Evolutionary conservation across 1,140 invertebrate species (phyloP).

Genomic region (Holotrichia oblita): DNA sequence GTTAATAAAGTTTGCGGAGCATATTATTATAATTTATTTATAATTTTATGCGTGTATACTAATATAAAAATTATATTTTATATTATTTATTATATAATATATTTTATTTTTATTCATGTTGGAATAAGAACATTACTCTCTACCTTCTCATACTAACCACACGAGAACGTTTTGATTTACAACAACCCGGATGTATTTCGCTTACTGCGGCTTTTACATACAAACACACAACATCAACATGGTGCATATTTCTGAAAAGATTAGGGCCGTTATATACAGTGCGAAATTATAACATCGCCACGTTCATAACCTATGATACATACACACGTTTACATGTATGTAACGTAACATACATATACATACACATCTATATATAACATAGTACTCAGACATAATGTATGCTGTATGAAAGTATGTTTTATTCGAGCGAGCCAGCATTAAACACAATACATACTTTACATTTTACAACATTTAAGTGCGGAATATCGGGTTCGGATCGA

Average conservation of each 20-base stretch:
- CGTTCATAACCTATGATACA: conserved; percentile 20
- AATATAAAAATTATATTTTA: too few relatives aligned
- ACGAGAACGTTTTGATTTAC: conserved; percentile 22
- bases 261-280: conserved; percentile 35
- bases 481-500: conserved; percentile 49
- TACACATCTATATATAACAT: neutral
- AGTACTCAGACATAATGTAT: conserved; percentile 11
- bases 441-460: conserved; percentile 49
- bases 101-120: too few relatives aligned
- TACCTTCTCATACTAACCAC: too few relatives aligned
- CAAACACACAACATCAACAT: conserved; percentile 8
- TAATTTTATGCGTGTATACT: too few relatives aligned
- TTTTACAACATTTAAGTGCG: conserved; percentile 51
- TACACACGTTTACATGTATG: neutral
- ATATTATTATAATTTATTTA: too few relatives aligned
- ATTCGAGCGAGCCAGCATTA: conserved; percentile 20
- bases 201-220: neutral
- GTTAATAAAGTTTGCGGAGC: too few relatives aligned
- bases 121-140: too few relatives aligned
- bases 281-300: conserved; percentile 26
- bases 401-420: conserved; percentile 30
- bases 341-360: neutral
- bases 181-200: neutral
- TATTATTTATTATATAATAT: too few relatives aligned
- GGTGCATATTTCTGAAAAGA: conserved; percentile 3